Percentiles rank a stretch among this genome's conserved stretches.
phyloP scores from a whole-genome alignment of 2,888 invertebrate species.

The Amitus sp. region DNA sequence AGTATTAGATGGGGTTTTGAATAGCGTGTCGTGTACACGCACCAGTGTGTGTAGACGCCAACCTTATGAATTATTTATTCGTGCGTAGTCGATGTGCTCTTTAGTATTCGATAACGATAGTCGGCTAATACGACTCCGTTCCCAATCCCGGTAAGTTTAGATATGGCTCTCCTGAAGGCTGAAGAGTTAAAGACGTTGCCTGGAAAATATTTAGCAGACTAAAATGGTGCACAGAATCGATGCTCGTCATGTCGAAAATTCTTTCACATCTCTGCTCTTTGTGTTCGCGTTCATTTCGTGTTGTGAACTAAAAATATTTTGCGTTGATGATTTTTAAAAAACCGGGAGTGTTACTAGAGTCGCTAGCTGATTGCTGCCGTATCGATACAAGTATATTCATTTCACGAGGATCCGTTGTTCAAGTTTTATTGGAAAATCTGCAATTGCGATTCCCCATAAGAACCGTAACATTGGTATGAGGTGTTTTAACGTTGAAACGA shows the following conservation, averaged over 20 bases:
- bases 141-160: constrained; percentile 59
- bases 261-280: neutral
- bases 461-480: too few species aligned
- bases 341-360: constrained; percentile 40
- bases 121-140: constrained; percentile 56
- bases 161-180: constrained; percentile 9
- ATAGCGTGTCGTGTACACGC: constrained; percentile 7
- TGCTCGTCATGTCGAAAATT: constrained; percentile 21
- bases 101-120: constrained; percentile 49
- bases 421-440: too few species aligned
- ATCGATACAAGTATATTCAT: constrained; percentile 41
- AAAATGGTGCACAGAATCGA: constrained; percentile 55
- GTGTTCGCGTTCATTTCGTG: neutral
- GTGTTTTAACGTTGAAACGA: too few species aligned
- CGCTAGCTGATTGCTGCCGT: constrained; percentile 42
- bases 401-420: too few species aligned
- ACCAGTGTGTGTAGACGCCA: constrained; percentile 5
- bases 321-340: neutral
- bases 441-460: too few species aligned
- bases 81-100: constrained; percentile 34
- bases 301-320: constrained; percentile 5
- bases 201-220: constrained; percentile 51
- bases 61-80: constrained; percentile 21
- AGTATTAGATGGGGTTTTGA: too few species aligned
- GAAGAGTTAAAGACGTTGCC: constrained; percentile 11